Conservation (phyloP, 1,140 invertebrate genomes). For the Lucilia cuprina region DNA sequence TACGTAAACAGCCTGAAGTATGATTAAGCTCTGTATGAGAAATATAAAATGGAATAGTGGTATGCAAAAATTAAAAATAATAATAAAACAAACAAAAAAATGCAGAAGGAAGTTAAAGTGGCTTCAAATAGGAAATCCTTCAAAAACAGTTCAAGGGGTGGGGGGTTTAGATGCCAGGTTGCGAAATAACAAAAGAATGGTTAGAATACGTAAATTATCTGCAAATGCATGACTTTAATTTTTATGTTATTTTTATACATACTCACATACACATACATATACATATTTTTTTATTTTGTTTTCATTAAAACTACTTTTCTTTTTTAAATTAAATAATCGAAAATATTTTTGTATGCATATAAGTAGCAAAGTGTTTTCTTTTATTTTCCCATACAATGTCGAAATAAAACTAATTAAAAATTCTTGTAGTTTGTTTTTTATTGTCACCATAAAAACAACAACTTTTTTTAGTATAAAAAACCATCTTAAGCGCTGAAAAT, state of each 20-base stretch:
- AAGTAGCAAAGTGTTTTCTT: neutral
- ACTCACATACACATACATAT: no score
- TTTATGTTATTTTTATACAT: neutral
- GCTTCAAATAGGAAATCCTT: conserved; percentile 14
- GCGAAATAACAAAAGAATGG: neutral
- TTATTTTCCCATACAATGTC: neutral
- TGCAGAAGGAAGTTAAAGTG: neutral
- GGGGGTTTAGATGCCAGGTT: neutral
- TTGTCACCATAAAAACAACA: neutral
- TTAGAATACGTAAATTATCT: neutral
- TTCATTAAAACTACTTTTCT: neutral
- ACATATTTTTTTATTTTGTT: neutral
- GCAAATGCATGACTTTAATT: neutral
- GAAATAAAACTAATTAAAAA: neutral
- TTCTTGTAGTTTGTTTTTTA: neutral
- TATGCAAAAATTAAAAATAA: no score
- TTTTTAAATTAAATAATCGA: neutral
- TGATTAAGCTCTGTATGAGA: neutral
- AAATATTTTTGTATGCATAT: neutral
- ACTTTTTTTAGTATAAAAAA: no score
- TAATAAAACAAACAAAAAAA: neutral
- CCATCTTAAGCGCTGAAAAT: no score
- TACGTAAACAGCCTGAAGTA: neutral
- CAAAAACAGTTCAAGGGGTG: neutral
- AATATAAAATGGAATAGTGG: neutral